Evolutionary conservation across 2,888 invertebrate genomes (phyloP), one percentile per base, ranked within the genome.

Genomic region (Trachelus tabidus): DNA sequence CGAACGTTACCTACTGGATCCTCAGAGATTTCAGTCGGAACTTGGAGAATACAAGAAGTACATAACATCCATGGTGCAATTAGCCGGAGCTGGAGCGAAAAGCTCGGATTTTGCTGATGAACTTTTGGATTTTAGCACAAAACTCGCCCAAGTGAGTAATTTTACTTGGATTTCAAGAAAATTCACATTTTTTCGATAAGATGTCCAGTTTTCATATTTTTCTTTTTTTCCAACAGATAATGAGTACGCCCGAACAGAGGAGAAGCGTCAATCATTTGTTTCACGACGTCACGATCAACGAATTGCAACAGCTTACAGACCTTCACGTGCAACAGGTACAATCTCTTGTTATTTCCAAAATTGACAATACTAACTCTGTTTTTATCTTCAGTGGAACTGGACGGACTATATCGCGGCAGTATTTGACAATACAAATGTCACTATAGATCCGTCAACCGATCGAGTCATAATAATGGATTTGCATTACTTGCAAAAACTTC

Each of bases 401-500:
- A 92, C 93, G 34, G 90, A 89, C 73, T 95, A 95, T 85, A 84
- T 95, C 81, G 90, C 92, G 81, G 92, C 93, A 76, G 93, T 94
- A 76, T 94, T 95, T 89, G 88, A 93, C 30, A 93, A 94, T 84
- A 94, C 94, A 12, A 93, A 92, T 82, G 93, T 95, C 75, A 90
- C 90, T 1, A 90, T 95, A 37, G 91, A 93, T 74, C 90, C 92
- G 1, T 86, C 90, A 11, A 86, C 89, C 0, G 95, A 95, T 88
- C 92, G 93, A 33, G 93, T 94, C 78, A 94, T 95, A 79, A 93
- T 96, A 30, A 93, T 94, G 92, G 95, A 95, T 91, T 90, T 95
- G 84, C 93, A 94, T 0, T 95, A 95, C 88, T 91, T 95, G 81
- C 94, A 94, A 88, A 94, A 94, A 86, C 90, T 95, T 73, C 91